Evolutionary conservation across 2,113 vertebrate species (phyloP), one percentile per base, ranked within the genome.

Genomic region (Laterallus jamaicensis): DNA sequence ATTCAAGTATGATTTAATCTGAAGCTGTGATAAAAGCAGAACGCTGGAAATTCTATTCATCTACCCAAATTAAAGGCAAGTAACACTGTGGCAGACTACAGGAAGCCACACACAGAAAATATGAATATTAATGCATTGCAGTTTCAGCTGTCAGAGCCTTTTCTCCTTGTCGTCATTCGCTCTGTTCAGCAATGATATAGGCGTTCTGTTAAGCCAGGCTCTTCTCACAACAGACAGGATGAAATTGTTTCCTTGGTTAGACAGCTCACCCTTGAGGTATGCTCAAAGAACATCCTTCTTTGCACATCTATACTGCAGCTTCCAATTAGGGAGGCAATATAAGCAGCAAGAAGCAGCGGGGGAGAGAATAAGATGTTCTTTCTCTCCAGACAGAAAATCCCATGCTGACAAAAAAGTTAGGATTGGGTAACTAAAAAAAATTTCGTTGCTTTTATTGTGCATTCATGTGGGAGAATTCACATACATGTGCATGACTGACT

Each of bases 191-290:
- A 69, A 18, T 28, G 69, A 93, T 58, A 90, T 13, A 88, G 50
- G 56, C 21, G 2, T 52, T 92, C 64, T 64, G 25, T 80, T 67
- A 44, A 49, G 5, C 35, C 83, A 88, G 81, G 63, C 49, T 78
- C 44, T 54, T 81, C 49, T 88, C 63, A 82, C 29, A 78, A 39
- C 52, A 83, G 64, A 55, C 14, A 60, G 64, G 42, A 90, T 79
- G 24, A 85, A 92, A 91, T 40, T 52, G 59, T 74, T 94, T 96
- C 89, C 88, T 95, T 76, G 93, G 94, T 91, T 92, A 96, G 96
- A 96, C 63, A 96, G 93, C 94, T 96, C 94, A 97, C 93, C 92
- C 97, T 95, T 95, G 96, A 97, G 96, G 90, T 91, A 87, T 68
- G 71, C 79, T 90, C 82, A 68, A 88, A 93, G 87, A 93, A 96